Base-by-base conservation (phyloP, 2,113 vertebrate genomes). In the mouse (Mus musculus) region DNA sequence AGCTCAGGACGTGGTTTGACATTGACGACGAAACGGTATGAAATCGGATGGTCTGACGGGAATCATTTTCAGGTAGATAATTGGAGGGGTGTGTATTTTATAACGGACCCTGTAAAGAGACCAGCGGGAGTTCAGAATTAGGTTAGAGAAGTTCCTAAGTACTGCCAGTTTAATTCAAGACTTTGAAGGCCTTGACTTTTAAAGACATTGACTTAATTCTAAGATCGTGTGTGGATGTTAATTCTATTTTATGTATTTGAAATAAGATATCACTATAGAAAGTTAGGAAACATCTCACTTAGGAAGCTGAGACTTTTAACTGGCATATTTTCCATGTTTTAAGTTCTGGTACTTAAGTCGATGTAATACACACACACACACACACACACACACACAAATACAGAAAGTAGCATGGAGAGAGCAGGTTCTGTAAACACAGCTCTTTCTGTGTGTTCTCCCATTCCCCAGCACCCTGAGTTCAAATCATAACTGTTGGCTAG, bases 401-500 rank as follows among this genome's bases (percentile, higher is more conserved):
- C 61, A 22, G 4, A 9, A 28, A 28, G 42, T 0, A 26, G 28
- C 59, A 0, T 1, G 72, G 49, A 54, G 73, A 80, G 49, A 42
- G 6, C 72, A 0, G 24, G 72, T 39, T 16, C 42, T 8, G 42
- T 76, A 72, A 78, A 49, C 73, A n/a, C 24, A 20, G 8, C 3
- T 63, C 76, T 71, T 46, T 46, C 22, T 33, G 16, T 10, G 56
- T 71, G 81, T 73, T 9, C 59, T 46, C 19, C 93, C 24, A 4
- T 1, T 9, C 90, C 88, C 89, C 75, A 67, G 5, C 52, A 16
- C 93, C 84, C 52, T 94, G 91, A 75, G 92, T 92, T 95, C 90
- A 93, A 85, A 85, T 93, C 95, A 92, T 61, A 93, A 93, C 96
- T 13, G 89, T 91, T 19, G 12, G 7, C 93, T 65, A 95, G 9